Evolutionary conservation across 2,797 vertebrate species (phyloP), one percentile per base, ranked within the genome.

Genomic region (Gymnoscopelus braueri): DNA sequence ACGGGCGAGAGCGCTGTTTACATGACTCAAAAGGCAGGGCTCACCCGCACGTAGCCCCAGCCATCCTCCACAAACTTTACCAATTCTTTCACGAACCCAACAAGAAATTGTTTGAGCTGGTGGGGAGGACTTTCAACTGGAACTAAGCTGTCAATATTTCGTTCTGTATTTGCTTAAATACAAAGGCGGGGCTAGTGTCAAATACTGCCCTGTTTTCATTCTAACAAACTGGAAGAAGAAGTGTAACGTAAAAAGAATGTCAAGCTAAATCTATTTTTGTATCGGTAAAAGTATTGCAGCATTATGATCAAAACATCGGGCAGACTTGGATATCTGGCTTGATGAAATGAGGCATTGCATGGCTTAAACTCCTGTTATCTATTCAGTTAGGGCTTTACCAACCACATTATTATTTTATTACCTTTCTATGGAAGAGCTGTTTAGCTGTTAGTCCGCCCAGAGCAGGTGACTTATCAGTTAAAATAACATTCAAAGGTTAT

Each of bases 81-180:
- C 91, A 93, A 8, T 98, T 96, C 85, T 98, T 99, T 80, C 94
- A 94, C 7, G 94, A 98, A 86, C 97, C 97, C 70, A 99, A 99
- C 87, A 94, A 87, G 87, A 97, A 93, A 80, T 98, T 99, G 87
- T 99, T 97, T 77, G 92, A 98, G 79, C 93, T 98, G 24, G 95
- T 98, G 66, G 96, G 96, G 74, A 93, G 95, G 85, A 98, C 95
- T 47, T 98, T 99, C 88, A 92, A 95, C 91, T 99, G 98, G 98
- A 96, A 96, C 66, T 96, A 83, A 91, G 56, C 74, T 14, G 71
- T 24, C 47, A 1, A 29, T 61, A 56, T 35, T 23, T 65, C 7
- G 19, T 15, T 50, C 12, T 50, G 35, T n/a, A 23, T 47, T 56
- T 47, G 14, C 44, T 64, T 23, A 19, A 78, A 48, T 61, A 60